phyloP scores from a whole-genome alignment of 2,888 invertebrate genomes.

The Arrhopalites spinosus region DNA sequence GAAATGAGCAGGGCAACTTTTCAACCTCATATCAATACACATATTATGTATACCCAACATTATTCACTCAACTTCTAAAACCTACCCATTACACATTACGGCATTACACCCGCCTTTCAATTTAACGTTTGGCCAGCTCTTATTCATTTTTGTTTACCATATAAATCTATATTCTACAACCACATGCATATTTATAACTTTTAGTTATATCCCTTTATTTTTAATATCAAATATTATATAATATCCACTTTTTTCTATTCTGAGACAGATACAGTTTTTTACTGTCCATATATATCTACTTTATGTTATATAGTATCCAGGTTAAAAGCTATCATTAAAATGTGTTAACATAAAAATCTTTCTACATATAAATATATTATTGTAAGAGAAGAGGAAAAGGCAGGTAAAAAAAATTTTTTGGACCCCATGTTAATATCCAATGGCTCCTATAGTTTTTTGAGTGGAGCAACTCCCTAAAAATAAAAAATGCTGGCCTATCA shows the following conservation, averaged over 20 bases:
- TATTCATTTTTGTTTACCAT: background rate
- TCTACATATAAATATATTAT: background rate
- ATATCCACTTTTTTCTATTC: too few species aligned
- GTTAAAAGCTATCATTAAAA: too few species aligned
- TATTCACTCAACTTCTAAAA: background rate
- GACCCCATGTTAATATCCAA: background rate
- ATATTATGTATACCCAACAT: background rate
- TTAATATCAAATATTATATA: too few species aligned
- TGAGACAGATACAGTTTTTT: too few species aligned
- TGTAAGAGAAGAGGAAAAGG: background rate
- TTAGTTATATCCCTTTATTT: too few species aligned
- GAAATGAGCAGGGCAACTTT: slow-evolving; percentile 30
- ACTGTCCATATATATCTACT: too few species aligned
- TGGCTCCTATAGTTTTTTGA: too few species aligned
- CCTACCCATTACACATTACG: background rate
- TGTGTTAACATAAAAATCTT: background rate
- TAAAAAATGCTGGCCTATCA: too few species aligned
- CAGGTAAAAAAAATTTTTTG: background rate
- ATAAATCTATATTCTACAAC: too few species aligned
- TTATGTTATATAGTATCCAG: too few species aligned
- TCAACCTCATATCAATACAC: slow-evolving; percentile 34
- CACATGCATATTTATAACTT: too few species aligned
- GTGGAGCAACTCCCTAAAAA: too few species aligned
- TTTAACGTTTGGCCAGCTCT: slow-evolving; percentile 6
- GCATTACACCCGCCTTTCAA: slow-evolving; percentile 7